phyloP scores from a whole-genome alignment of 1,140 invertebrate genomes.

The Schlechtendalia chinensis region DNA sequence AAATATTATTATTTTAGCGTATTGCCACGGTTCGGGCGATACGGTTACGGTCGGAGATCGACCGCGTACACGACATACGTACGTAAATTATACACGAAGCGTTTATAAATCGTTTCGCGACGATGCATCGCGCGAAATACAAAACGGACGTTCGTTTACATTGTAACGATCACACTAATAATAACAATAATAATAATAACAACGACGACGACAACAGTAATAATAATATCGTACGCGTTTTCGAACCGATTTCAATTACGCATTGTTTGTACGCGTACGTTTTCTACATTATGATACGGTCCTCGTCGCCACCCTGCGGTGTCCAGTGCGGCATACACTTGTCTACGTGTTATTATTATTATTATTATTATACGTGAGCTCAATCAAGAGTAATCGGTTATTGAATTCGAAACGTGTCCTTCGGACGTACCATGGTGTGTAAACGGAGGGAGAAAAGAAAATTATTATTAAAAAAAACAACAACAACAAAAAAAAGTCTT shows the following conservation, averaged over 20 bases:
- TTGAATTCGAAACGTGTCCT: slow-evolving; percentile 44
- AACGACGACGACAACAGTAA: no score
- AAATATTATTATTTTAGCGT: no score
- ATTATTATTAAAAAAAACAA: slow-evolving; percentile 29
- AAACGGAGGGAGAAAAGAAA: neutral
- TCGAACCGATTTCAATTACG: slow-evolving; percentile 13
- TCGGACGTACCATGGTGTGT: no score
- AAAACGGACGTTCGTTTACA: neutral
- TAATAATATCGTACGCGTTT: no score
- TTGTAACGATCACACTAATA: neutral
- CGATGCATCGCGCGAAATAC: neutral
- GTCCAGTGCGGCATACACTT: no score
- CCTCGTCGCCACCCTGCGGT: neutral
- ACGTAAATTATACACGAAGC: no score
- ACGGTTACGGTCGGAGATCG: no score
- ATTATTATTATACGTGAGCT: neutral
- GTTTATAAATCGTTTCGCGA: no score
- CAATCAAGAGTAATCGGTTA: slow-evolving; percentile 46
- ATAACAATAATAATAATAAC: neutral
- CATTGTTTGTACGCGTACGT: neutral
- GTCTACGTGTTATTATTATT: no score
- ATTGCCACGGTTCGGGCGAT: no score
- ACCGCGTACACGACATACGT: no score
- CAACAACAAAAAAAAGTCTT: slow-evolving; percentile 2
- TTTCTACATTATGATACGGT: neutral